A percentile compares a stretch with the other conserved stretches of the same genome.
Conservation (phyloP, 2,797 vertebrate species). For the Ambastaia sidthimunki region DNA sequence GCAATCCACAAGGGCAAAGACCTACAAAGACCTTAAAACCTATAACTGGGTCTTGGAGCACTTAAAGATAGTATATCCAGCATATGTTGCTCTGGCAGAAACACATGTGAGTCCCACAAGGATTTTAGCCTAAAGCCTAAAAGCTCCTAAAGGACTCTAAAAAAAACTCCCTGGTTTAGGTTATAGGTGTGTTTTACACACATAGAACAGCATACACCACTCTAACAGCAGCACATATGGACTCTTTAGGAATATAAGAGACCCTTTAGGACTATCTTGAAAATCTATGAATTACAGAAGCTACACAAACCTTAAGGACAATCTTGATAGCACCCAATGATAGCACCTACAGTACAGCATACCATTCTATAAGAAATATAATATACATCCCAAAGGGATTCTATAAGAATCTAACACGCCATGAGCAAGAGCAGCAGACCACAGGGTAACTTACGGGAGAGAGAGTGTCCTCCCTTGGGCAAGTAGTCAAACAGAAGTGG, state of each 20-base stretch:
- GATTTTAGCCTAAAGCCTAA: not conserved
- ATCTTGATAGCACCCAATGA: not conserved
- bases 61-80: not conserved
- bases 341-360: conserved; percentile 4
- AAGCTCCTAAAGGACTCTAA: not conserved
- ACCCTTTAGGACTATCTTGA: not conserved
- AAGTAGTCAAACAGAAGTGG: conserved; percentile 94
- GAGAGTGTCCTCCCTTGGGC: conserved; percentile 92
- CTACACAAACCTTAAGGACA: not conserved
- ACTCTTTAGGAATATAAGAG: not conserved
- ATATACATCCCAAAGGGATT: not conserved
- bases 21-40: not conserved
- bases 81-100: not conserved
- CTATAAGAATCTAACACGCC: not conserved
- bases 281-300: not conserved
- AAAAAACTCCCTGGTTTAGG: not conserved
- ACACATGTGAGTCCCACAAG: not conserved
- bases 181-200: not conserved
- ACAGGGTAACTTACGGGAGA: conserved; percentile 88
- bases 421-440: conserved; percentile 12
- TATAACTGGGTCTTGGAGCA: not conserved
- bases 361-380: not conserved
- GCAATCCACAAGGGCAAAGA: not conserved
- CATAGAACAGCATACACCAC: not conserved
- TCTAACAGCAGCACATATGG: not conserved